Evolutionary conservation across 1,140 invertebrate genomes (phyloP), one percentile per base, ranked within the genome.

Genomic region (Formica selysi): DNA sequence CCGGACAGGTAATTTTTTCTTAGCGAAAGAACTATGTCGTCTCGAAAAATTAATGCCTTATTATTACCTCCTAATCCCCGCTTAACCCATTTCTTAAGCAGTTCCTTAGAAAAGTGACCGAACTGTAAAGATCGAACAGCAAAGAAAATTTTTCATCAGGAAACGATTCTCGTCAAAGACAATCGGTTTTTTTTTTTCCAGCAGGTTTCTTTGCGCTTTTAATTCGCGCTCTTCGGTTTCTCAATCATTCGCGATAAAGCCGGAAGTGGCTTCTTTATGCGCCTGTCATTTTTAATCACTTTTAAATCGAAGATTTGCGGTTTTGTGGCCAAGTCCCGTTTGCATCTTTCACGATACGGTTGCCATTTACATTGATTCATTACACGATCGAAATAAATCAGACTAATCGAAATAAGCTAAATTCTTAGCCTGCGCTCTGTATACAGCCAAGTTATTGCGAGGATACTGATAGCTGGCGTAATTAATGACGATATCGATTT

Each of bases 401-500:
- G 13, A 48, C 3, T 51, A 51, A 4, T 48, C 13, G 44, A 32
- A 13, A 48, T 3, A 73, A 10, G 51, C 26, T 44, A 61, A 54
- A 68, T 80, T 80, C 64, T 8, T 62, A 65, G 38, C 11, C n/a
- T 48, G 0, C 1, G 68, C 36, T 59, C 38, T 16, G 38, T 19
- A 32, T 81, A 44, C 3, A 71, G 68, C 32, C 38, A 26, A 54
- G 16, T 26, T 81, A 73, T 83, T 62, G 79, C 68, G 13, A 61
- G 19, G 36, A 2, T 41, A 79, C 41, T 26, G 61, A n/a, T 64
- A 59, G 54, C 36, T 38, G 16, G 11, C 38, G 41, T 76, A 85
- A 78, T 67, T 85, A 85, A 85, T 78, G 61, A 85, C 44, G 61
- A 76, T 74, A 59, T 76, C 62, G 61, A 61, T 85, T 78, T 68